Conservation (phyloP, 2,888 invertebrate species). For the Macaria notata region DNA sequence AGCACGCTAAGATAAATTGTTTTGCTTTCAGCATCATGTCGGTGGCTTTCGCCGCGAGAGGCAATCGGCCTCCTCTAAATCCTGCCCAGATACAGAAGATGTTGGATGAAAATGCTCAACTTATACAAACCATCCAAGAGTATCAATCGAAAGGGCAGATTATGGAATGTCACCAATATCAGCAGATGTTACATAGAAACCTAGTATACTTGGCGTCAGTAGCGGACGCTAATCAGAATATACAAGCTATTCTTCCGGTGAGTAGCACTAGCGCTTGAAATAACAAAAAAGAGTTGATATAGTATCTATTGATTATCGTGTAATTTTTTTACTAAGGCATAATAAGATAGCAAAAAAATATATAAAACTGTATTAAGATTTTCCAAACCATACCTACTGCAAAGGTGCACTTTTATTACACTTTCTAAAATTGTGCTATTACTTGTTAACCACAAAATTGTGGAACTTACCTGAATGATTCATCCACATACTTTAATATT, state of each 20-base stretch:
- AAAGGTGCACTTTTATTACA: no score
- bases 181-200: slow-evolving; percentile 96
- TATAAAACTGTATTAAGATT: no score
- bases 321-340: no score
- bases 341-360: no score
- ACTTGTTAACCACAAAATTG: no score
- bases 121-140: slow-evolving; percentile 98
- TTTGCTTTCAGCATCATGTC: slow-evolving; percentile 72
- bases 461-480: no score
- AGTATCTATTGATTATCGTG: no score
- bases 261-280: slow-evolving; percentile 47
- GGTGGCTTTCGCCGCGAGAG: slow-evolving; percentile 87
- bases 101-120: slow-evolving; percentile 97
- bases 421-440: no score
- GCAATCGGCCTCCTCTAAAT: slow-evolving; percentile 88
- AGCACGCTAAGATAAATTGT: no score
- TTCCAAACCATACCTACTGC: no score
- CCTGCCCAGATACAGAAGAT: slow-evolving; percentile 96
- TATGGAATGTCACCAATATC: slow-evolving; percentile 96
- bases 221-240: slow-evolving; percentile 98
- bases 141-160: slow-evolving; percentile 97
- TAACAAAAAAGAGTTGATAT: no score
- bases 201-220: slow-evolving; percentile 97
- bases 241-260: slow-evolving; percentile 94
- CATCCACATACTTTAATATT: no score